A percentile compares a stretch with the other conserved stretches of the same genome.
Evolutionary conservation across 1,140 invertebrate species (phyloP).

Genomic region (Bombus soroeensis): DNA sequence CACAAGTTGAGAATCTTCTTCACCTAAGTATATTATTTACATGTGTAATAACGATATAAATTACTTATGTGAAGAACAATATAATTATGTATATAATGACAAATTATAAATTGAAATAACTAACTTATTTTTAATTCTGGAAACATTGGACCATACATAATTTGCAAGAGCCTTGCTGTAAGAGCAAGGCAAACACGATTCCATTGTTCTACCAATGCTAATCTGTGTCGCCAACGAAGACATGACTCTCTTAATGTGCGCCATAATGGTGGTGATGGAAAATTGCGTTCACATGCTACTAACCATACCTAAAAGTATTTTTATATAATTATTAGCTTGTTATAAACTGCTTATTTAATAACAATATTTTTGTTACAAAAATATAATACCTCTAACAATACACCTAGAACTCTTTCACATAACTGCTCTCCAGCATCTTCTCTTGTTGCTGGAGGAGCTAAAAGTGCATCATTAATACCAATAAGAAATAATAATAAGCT

Average conservation of each 20-base stretch:
- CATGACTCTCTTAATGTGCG: slow-evolving; percentile 97
- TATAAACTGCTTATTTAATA: slow-evolving; percentile 4
- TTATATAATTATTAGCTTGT: background rate
- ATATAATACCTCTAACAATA: slow-evolving; percentile 90
- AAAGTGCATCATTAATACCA: slow-evolving; percentile 95
- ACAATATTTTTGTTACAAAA: background rate
- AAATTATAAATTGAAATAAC: slow-evolving; percentile 65
- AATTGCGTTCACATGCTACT: slow-evolving; percentile 94
- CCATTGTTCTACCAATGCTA: slow-evolving; percentile 97
- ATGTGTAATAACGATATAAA: background rate
- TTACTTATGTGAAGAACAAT: background rate
- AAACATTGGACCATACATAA: slow-evolving; percentile 95
- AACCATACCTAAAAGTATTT: slow-evolving; percentile 88
- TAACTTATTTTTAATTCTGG: slow-evolving; percentile 92
- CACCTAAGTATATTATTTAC: slow-evolving; percentile 83
- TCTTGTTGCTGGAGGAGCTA: slow-evolving; percentile 95
- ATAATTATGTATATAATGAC: background rate
- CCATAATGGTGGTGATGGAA: slow-evolving; percentile 97
- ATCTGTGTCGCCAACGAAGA: slow-evolving; percentile 95
- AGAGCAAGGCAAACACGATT: slow-evolving; percentile 95
- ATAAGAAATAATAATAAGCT: slow-evolving; percentile 94
- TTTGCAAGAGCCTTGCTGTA: slow-evolving; percentile 91
- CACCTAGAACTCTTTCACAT: slow-evolving; percentile 95
- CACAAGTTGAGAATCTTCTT: slow-evolving; percentile 92
- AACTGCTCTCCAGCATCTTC: slow-evolving; percentile 97